These are phyloP conservation scores for Himalopsyche kuldschensis DNA, from an alignment of 2,888 invertebrate genomes.

Conservation along the genomic window DNA sequence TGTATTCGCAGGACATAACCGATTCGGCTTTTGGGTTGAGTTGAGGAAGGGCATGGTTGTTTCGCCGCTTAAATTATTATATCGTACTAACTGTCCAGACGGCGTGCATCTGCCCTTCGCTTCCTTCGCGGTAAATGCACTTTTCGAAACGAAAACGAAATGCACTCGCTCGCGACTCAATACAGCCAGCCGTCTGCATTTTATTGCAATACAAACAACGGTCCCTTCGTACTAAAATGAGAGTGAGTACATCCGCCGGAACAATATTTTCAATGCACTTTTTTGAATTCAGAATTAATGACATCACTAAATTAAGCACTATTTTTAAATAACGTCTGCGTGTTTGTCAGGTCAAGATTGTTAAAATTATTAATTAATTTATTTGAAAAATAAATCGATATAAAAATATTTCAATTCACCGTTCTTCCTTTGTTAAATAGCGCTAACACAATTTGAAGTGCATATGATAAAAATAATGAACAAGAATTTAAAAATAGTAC, in stretches of 20 bases:
- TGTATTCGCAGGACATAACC: background rate
- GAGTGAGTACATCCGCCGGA: background rate
- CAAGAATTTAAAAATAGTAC: too few relatives aligned
- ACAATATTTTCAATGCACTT: background rate
- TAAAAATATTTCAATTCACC: too few relatives aligned
- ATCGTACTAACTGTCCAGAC: constrained; percentile 1
- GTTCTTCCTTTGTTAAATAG: too few relatives aligned
- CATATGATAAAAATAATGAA: too few relatives aligned
- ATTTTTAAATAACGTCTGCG: too few relatives aligned
- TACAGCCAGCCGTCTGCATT: background rate
- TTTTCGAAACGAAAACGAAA: constrained; percentile 8
- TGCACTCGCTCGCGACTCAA: background rate
- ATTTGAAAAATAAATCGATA: too few relatives aligned
- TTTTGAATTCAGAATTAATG: background rate
- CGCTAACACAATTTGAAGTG: too few relatives aligned
- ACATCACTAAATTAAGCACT: too few relatives aligned
- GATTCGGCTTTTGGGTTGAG: constrained; percentile 11
- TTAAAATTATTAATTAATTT: too few relatives aligned
- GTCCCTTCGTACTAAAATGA: background rate
- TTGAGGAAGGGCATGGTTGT: constrained; percentile 30
- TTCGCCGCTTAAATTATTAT: background rate
- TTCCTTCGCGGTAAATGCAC: background rate
- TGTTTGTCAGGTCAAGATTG: too few relatives aligned
- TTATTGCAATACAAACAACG: constrained; percentile 7
- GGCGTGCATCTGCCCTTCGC: constrained; percentile 11